These are phyloP conservation scores for Poeciliopsis infans DNA, from an alignment of 2,797 vertebrate genomes.

Conservation along the genomic window DNA sequence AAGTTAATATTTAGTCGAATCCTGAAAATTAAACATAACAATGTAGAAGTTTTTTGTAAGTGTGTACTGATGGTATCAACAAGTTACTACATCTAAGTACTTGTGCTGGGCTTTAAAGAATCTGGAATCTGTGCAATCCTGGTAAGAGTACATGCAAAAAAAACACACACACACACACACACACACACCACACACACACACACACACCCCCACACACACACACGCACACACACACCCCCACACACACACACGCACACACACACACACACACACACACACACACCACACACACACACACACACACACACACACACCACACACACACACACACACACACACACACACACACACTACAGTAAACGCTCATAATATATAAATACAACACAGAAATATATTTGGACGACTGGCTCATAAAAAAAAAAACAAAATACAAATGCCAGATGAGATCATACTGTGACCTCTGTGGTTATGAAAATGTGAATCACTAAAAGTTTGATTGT, in stretches of 20 bases:
- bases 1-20: no score
- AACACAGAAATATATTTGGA: not conserved
- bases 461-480: not conserved
- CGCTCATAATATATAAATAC: not conserved
- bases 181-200: no score
- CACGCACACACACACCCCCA: no score
- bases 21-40: not conserved
- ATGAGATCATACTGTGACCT: not conserved
- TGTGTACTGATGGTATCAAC: not conserved
- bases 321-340: not conserved
- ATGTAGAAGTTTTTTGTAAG: not conserved
- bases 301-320: no score
- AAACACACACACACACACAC: not conserved
- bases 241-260: no score
- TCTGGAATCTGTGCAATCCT: not conserved
- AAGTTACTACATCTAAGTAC: not conserved
- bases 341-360: not conserved
- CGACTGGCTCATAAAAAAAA: not conserved
- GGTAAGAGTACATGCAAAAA: not conserved
- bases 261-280: not conserved
- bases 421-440: not conserved
- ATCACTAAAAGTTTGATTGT: not conserved
- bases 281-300: no score
- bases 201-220: no score
- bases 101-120: not conserved